Evolutionary conservation across 1,140 invertebrate species (phyloP), one percentile per base, ranked within the genome.

Genomic region (Trachymyrmex septentrionalis): DNA sequence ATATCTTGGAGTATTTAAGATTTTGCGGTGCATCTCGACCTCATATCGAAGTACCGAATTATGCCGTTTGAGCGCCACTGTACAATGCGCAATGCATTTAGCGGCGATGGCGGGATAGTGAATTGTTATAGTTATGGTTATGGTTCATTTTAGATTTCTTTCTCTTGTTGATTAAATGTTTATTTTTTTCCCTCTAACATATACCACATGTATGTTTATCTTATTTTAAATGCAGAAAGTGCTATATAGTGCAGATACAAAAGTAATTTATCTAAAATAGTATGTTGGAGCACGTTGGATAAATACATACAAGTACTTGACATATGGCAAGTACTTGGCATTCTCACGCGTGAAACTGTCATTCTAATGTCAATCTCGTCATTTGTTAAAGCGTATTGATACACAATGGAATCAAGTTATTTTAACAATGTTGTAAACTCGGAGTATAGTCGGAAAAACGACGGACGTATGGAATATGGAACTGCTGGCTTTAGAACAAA

Each of bases 401-500:
- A 72, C 10, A 7, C 10, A 7, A 86, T 86, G 85, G 44, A 81
- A 38, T 24, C 14, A 6, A 66, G 7, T 53, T 81, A 82, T 64
- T 84, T 87, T 27, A 24, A 84, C n/a, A 73, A 75, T 64, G 19
- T 90, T 21, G 6, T 57, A 2, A 88, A 87, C 63, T 0, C 21
- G 0, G 34, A 72, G 21, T 91, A 96, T 91, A 92, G 92, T 5
- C 95, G 94, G 69, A 93, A 93, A 66, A 76, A 85, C 21, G 84
- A 90, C 21, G 92, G 89, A 69, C 24, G 50, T 30, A 95, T 97
- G 77, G 93, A 96, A 82, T 97, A 97, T 96, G 97, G 97, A 86
- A 97, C 97, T 34, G 96, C 97, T 55, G 97, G 97, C 61, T 97
- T 97, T 92, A 94, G 97, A 93, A 96, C 96, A 2, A 96, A 95